phyloP scores from a whole-genome alignment of 2,888 invertebrate genomes.

The Cremastinae sp. region DNA sequence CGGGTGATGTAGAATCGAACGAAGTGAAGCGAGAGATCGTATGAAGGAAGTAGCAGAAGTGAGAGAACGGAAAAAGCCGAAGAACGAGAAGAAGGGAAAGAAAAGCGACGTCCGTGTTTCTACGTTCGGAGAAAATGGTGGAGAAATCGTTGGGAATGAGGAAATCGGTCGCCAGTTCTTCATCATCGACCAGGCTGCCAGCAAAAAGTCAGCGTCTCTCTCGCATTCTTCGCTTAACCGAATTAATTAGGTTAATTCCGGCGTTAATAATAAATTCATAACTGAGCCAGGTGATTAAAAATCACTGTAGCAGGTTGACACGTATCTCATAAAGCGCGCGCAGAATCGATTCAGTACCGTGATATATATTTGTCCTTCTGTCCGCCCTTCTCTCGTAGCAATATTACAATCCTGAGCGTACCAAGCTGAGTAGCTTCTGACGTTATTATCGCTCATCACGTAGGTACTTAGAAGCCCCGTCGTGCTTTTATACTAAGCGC shows the following conservation, averaged over 20 bases:
- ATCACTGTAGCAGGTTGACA: neutral
- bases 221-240: slow-evolving; percentile 39
- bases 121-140: slow-evolving; percentile 49
- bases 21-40: slow-evolving; percentile 66
- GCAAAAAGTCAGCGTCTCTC: neutral
- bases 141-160: slow-evolving; percentile 53
- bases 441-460: slow-evolving; percentile 80
- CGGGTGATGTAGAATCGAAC: slow-evolving; percentile 65
- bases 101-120: slow-evolving; percentile 62
- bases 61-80: slow-evolving; percentile 22
- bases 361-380: slow-evolving; percentile 37
- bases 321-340: neutral
- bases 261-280: slow-evolving; percentile 32
- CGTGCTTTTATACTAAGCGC: slow-evolving; percentile 69
- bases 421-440: slow-evolving; percentile 50
- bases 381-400: slow-evolving; percentile 12
- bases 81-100: slow-evolving; percentile 53
- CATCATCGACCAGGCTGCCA: slow-evolving; percentile 30
- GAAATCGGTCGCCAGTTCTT: slow-evolving; percentile 54
- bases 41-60: slow-evolving; percentile 47
- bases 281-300: slow-evolving; percentile 16
- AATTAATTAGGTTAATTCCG: slow-evolving; percentile 35
- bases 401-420: slow-evolving; percentile 52
- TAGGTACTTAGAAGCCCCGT: slow-evolving; percentile 79
- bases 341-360: slow-evolving; percentile 9